These are phyloP conservation scores for Sebastes schlegelii DNA, from an alignment of 2,113 vertebrate genomes.

Conservation along the genomic window DNA sequence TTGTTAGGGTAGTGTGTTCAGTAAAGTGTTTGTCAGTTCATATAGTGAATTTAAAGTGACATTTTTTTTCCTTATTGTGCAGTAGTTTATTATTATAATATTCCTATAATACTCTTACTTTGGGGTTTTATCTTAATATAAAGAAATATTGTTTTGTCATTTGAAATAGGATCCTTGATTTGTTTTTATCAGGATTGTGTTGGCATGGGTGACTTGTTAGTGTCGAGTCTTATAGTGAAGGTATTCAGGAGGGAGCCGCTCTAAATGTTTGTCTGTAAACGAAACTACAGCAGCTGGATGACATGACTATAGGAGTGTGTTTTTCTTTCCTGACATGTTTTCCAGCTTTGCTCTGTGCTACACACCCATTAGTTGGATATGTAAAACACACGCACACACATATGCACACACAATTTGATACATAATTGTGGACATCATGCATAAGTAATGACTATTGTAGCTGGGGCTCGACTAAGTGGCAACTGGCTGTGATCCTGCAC, in stretches of 20 bases:
- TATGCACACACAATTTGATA: conserved; percentile 55
- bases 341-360: background rate
- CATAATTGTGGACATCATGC: conserved; percentile 74
- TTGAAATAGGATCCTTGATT: background rate
- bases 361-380: conserved; percentile 31
- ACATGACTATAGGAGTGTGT: conserved; percentile 13
- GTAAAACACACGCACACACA: conserved; percentile 42
- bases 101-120: background rate
- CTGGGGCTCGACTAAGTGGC: conserved; percentile 67
- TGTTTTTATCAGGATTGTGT: background rate
- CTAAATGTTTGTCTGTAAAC: conserved; percentile 9
- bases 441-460: conserved; percentile 75
- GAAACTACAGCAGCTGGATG: conserved; percentile 14
- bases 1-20: background rate
- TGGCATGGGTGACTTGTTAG: background rate
- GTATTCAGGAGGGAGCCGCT: background rate
- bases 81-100: background rate
- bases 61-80: background rate
- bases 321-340: conserved; percentile 32
- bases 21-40: background rate
- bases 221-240: background rate
- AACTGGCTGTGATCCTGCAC: conserved; percentile 68
- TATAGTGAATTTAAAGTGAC: background rate
- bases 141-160: background rate
- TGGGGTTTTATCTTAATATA: background rate